Evolutionary conservation across 2,113 vertebrate species (phyloP).

Genomic region (Myrmophylax atrothorax): DNA sequence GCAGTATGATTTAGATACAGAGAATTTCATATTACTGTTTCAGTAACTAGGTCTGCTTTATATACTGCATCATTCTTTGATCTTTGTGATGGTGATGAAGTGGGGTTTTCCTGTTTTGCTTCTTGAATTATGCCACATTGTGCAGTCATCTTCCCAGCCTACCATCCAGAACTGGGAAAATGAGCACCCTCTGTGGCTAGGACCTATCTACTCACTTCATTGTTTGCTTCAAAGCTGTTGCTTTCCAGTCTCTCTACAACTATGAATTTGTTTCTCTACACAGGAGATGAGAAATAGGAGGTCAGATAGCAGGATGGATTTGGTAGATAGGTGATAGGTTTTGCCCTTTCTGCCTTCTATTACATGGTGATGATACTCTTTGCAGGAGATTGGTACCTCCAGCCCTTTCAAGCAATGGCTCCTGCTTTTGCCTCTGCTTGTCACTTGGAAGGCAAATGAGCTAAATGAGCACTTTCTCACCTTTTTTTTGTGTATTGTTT

Average conservation of each 20-base stretch:
- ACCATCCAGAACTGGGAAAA: not conserved
- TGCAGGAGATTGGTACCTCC: not conserved
- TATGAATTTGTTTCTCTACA: not conserved
- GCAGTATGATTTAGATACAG: not conserved
- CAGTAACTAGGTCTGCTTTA: not conserved
- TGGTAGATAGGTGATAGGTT: not conserved
- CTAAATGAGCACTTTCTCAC: not conserved
- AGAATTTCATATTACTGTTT: not conserved
- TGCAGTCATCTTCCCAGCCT: not conserved
- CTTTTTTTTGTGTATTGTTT: not conserved
- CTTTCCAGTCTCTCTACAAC: not conserved
- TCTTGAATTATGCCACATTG: not conserved
- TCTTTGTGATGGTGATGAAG: not conserved
- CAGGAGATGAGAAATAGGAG: not conserved
- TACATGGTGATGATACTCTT: not conserved
- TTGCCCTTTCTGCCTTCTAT: not conserved
- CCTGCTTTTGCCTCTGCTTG: not conserved
- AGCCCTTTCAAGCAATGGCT: not conserved
- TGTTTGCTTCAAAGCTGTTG: not conserved
- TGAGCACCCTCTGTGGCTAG: not conserved
- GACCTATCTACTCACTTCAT: accelerated
- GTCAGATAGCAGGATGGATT: not conserved
- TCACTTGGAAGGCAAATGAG: not conserved
- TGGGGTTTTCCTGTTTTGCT: not conserved
- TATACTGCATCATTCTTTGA: not conserved